A percentile compares a stretch with the other conserved stretches of the same genome.
phyloP scores from a whole-genome alignment of 1,140 invertebrate genomes.

The Camponotus vicinus region DNA sequence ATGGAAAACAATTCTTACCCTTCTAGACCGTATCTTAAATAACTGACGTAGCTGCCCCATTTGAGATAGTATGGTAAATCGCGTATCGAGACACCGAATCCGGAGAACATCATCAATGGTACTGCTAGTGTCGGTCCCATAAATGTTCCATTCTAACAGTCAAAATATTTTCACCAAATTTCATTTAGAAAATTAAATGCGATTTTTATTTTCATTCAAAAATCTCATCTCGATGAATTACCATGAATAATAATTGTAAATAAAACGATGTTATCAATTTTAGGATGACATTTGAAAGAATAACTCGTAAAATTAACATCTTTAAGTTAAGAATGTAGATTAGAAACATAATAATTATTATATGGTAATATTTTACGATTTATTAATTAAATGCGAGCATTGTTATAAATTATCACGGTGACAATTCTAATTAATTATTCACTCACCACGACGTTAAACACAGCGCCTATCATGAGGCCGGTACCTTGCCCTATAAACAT shows the following conservation, averaged over 20 bases:
- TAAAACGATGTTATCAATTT: neutral
- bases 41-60: constrained; percentile 96
- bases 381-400: no score
- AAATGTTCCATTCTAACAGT: constrained; percentile 92
- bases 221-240: neutral
- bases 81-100: constrained; percentile 92
- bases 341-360: neutral
- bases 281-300: no score
- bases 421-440: constrained; percentile 64
- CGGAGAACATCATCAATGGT: constrained; percentile 95
- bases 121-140: constrained; percentile 92
- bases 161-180: neutral
- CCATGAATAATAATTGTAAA: neutral
- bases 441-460: constrained; percentile 93
- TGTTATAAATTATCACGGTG: neutral
- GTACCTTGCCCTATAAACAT: constrained; percentile 96
- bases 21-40: constrained; percentile 95
- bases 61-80: constrained; percentile 93
- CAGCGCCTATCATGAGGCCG: constrained; percentile 95
- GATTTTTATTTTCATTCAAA: neutral
- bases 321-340: neutral
- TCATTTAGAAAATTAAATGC: neutral
- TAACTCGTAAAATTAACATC: neutral
- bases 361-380: neutral
- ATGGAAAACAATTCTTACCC: constrained; percentile 83